Evolutionary conservation across 2,113 vertebrate species (phyloP), one percentile per base, ranked within the genome.

Genomic region (Sylvilagus bachmani): DNA sequence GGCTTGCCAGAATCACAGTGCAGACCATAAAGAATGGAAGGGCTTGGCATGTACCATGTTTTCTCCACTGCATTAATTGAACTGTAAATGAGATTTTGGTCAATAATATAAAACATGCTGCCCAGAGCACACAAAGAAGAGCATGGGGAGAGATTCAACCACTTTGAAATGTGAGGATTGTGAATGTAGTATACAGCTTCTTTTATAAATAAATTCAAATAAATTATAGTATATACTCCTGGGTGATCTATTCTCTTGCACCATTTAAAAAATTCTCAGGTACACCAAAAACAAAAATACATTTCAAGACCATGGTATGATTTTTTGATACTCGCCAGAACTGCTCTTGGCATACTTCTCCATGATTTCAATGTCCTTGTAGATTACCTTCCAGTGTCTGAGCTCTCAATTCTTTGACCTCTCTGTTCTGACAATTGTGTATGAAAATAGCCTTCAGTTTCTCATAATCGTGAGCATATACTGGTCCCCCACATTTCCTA

Each of bases 81-180:
- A 97, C 95, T 91, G 58, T 92, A 86, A 96, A 90, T 96, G 96
- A 90, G 70, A 80, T 97, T 98, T 97, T 83, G 87, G 79, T 83
- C 96, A 96, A 94, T 92, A 94, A 95, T 93, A 95, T 97, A 93
- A 97, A 97, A 95, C 64, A 92, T 74, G n/a, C 61, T 95, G 67
- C 82, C 66, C 36, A 85, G 10, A 93, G 44, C 70, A 91, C 78
- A 94, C 16, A 89, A 93, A 95, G 29, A 62, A 29, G 95, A 88
- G 10, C 24, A 31, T 6, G 33, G 62, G 62, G 86, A 95, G 80
- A 84, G 67, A 81, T 85, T 86, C 71, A 44, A 85, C 44, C 80
- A 53, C 38, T 90, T 93, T 90, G 55, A 85, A 58, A 58, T 80
- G 29, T 62, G 73, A 86, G 19, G 67, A 90, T 78, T 77, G 51